Evolutionary conservation across 2,113 vertebrate species (phyloP), one percentile per base, ranked within the genome.

Genomic region (Casuarius casuarius): DNA sequence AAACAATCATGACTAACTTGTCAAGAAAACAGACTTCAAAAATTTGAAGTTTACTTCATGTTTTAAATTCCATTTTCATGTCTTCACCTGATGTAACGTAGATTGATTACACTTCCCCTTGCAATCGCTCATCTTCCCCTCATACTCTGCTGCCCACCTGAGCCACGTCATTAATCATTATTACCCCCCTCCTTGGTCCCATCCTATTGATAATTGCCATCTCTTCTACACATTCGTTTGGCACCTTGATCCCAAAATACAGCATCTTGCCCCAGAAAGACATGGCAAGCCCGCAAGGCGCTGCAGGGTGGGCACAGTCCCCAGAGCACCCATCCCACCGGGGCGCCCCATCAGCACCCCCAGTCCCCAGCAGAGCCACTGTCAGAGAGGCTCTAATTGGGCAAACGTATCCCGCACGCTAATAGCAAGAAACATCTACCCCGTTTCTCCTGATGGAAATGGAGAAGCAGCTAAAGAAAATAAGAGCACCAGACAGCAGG

Each of bases 161-260:
- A 97, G 58, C 73, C 68, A 87, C 44, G 29, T 74, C 58, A 91
- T 87, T 95, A 92, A 75, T 92, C 84, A 77, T 61, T 61, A 70
- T 70, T 92, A 73, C 92, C 65, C 65, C 84, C 79, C 71, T 87
- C 15, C 49, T 85, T 70, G 89, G 59, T 75, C 62, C 87, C 85
- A 42, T 94, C 84, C 51, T 54, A 96, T 75, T 84, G 72, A 58
- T 92, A 96, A 83, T 95, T 90, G 79, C 33, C 73, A 89, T 79
- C 70, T 92, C 80, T 80, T 71, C 84, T 87, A 84, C 52, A 94
- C 51, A 90, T 67, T 79, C 33, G 51, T 90, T 82, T 49, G 49
- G 29, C 84, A 54, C 17, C 7, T 46, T 80, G 91, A 93, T 92
- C 54, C 42, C 67, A 66, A 94, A 29, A 89, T 72, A 87, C 93